Evolutionary conservation across 2,888 invertebrate genomes (phyloP), one percentile per base, ranked within the genome.

Genomic region (Epsilonema sp.): DNA sequence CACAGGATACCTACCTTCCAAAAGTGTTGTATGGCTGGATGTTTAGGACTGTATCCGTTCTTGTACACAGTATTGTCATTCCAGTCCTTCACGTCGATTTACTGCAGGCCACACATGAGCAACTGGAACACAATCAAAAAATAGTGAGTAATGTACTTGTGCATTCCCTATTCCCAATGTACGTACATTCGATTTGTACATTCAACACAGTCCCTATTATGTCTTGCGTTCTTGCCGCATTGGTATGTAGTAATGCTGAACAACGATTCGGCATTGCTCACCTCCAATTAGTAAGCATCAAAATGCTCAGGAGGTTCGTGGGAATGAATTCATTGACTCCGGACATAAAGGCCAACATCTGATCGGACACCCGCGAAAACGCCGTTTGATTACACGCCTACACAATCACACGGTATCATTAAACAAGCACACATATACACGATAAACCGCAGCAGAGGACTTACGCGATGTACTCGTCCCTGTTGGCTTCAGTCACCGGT

Each of bases 51-150:
- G 66, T 90, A 97, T 63, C 94, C 92, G 43, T 92, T 92, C 72
- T 94, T 94, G 71, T 97, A 97, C 2, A 89, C 74, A 2, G 92
- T 86, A 69, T 97, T 82, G 53, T 77, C 78, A 63, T 87, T 80
- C 97, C 97, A 97, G 73, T 97, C 94, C 64, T 87, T 80, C 16
- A 97, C 94, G 70, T 94, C 94, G 58, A 97, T 87, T 66, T 90
- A 85, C 69, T 92, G 94, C 56, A 97, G 85, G 57, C 94, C 94
- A 69, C 94, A 94, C 82, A 97, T 83, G 50, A 97, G 73, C 63
- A 97, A 73, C 73, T 69, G 55, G 13, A 56, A 57, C 31, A 13
- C 31, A 31, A 31, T 31, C n/a, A n/a, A n/a, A n/a, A n/a, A n/a
- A n/a, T n/a, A n/a, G n/a, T n/a, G n/a, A n/a, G n/a, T n/a, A n/a